Conservation (phyloP, 2,888 invertebrate genomes). For the Prionchulus punctatus region DNA sequence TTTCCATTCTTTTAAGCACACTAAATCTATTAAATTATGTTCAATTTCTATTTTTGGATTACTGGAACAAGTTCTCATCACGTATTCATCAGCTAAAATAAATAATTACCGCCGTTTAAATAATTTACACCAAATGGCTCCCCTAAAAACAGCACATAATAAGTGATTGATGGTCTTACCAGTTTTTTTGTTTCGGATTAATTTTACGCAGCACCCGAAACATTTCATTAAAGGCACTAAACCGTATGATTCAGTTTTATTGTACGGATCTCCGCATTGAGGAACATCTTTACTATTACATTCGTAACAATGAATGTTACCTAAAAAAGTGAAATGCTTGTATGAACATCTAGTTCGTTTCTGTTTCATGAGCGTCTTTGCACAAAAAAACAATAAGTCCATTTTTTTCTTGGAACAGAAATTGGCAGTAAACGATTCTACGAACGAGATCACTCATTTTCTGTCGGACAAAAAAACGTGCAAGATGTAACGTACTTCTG, state of each 20-base stretch:
- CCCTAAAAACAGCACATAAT: too few species aligned
- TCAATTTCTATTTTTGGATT: neutral
- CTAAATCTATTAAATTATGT: neutral
- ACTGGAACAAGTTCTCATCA: neutral
- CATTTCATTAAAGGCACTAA: neutral
- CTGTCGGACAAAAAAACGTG: too few species aligned
- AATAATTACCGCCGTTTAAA: too few species aligned
- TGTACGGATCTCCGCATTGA: neutral
- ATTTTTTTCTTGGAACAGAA: too few species aligned
- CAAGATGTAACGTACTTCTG: too few species aligned
- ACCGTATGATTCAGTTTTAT: neutral
- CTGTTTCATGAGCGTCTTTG: too few species aligned
- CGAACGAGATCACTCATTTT: too few species aligned
- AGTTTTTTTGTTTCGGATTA: neutral
- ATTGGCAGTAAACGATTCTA: too few species aligned
- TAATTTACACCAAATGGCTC: too few species aligned
- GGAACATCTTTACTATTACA: neutral
- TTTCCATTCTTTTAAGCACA: neutral
- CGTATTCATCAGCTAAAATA: neutral
- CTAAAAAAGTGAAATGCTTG: too few species aligned
- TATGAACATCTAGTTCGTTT: too few species aligned
- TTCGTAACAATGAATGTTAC: neutral
- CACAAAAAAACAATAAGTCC: too few species aligned
- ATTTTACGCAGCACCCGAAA: neutral
- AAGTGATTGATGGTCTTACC: neutral